Conservation (phyloP, 2,888 invertebrate species). For the Gasteruption jaculator region DNA sequence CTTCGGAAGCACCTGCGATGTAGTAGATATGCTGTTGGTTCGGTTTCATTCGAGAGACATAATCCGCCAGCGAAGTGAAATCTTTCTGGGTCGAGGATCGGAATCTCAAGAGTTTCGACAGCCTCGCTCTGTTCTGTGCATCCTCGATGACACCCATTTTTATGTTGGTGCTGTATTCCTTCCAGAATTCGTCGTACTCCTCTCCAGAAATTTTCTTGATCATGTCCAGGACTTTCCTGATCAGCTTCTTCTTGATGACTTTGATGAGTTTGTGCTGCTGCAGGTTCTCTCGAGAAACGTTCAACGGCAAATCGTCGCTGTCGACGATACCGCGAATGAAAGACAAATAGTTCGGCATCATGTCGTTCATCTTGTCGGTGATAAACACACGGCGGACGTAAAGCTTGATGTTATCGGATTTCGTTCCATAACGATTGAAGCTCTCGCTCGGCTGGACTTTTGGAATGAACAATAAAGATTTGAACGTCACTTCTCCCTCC, state of each 20-base stretch:
- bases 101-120: slow-evolving; percentile 93
- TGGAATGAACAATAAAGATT: slow-evolving; percentile 91
- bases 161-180: slow-evolving; percentile 97
- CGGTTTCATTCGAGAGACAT: slow-evolving; percentile 92
- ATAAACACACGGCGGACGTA: slow-evolving; percentile 98
- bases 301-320: slow-evolving; percentile 96
- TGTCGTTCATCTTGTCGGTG: slow-evolving; percentile 98
- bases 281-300: slow-evolving; percentile 95
- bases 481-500: slow-evolving; percentile 99
- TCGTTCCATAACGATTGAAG: slow-evolving; percentile 94
- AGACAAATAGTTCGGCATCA: slow-evolving; percentile 96
- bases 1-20: slow-evolving; percentile 84
- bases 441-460: slow-evolving; percentile 85
- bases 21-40: slow-evolving; percentile 94
- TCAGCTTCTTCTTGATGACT: slow-evolving; percentile 98
- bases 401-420: slow-evolving; percentile 91
- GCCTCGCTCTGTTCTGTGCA: slow-evolving; percentile 89
- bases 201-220: slow-evolving; percentile 91
- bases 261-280: slow-evolving; percentile 99
- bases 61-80: slow-evolving; percentile 77
- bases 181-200: slow-evolving; percentile 94
- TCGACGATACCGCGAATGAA: slow-evolving; percentile 97
- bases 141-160: slow-evolving; percentile 98
- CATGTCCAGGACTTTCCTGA: slow-evolving; percentile 96
- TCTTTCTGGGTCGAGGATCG: slow-evolving; percentile 68